Evolutionary conservation across 2,113 vertebrate genomes (phyloP), one percentile per base, ranked within the genome.

Genomic region (Pseudopodoces humilis): DNA sequence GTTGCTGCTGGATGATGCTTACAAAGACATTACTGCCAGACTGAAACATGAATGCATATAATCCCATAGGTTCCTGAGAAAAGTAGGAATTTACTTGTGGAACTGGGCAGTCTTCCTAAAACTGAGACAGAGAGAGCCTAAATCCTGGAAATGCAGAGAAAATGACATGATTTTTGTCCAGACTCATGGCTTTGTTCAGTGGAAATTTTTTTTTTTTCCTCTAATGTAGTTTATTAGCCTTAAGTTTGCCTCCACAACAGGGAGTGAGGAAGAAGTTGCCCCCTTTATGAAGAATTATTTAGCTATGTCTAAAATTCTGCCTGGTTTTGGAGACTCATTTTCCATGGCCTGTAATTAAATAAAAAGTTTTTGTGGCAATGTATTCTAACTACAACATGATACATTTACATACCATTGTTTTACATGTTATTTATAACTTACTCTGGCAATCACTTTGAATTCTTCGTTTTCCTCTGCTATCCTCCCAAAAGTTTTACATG

Each of bases 361-460:
- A 79, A 96, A 94, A 83, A 52, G 21, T 17, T 87, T 72, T 70
- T 88, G 33, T 74, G 64, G 55, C 67, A 77, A 74, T 33, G 24
- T 76, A 55, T 79, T 72, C 22, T 91, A 70, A 65, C 35, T 58
- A 46, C 52, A 52, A 30, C 35, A 72, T 27, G 52, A 14, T 63
- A 70, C 59, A 90, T 85, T 95, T 89, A 59, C 33, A 83, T 76
- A 62, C 9, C 22, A 90, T 85, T 89, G 59, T 93, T 92, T 91
- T 59, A 70, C 27, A 23, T 77, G 69, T 92, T 72, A 82, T 92
- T 92, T 92, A 67, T 80, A 93, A 74, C 0, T 0, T 69, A 67
- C 15, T 71, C 28, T 79, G 67, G 70, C 60, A 96, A 91, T 91
- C 75, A 94, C 6, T 91, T 80, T 77, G 67, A 94, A 95, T 92